Conservation (phyloP, 2,888 invertebrate genomes). For the Bhutanitis thaidina region DNA sequence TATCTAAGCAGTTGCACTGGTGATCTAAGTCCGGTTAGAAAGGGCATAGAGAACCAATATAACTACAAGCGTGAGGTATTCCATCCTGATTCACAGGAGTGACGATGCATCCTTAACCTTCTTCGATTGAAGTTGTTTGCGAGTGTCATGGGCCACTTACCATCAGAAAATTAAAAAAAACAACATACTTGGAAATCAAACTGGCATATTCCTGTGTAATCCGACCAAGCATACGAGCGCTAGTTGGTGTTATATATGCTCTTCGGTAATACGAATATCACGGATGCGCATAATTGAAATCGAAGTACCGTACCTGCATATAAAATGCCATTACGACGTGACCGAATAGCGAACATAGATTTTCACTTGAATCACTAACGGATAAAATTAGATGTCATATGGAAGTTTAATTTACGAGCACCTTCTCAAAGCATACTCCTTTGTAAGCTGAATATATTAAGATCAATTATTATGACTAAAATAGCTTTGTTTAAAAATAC, state of each 20-base stretch:
- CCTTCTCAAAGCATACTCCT: neutral
- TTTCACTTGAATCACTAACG: slow-evolving; percentile 20
- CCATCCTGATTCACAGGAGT: too few species aligned
- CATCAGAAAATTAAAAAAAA: too few species aligned
- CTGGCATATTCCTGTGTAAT: slow-evolving; percentile 13
- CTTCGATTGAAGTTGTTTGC: too few species aligned
- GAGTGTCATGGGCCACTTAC: too few species aligned
- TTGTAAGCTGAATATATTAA: slow-evolving; percentile 3
- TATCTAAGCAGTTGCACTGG: too few species aligned
- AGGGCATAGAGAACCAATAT: too few species aligned
- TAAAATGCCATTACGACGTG: slow-evolving; percentile 20
- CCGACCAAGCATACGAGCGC: slow-evolving; percentile 1
- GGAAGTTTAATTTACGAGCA: slow-evolving; percentile 14
- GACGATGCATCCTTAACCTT: too few species aligned
- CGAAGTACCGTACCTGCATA: slow-evolving; percentile 21
- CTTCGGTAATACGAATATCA: slow-evolving; percentile 20
- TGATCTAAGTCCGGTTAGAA: too few species aligned
- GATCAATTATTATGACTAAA: slow-evolving; percentile 1
- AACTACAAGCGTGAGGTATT: too few species aligned
- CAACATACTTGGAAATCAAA: slow-evolving; percentile 2
- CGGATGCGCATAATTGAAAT: slow-evolving; percentile 22
- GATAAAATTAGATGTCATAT: slow-evolving; percentile 21
- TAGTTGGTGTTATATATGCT: slow-evolving; percentile 16
- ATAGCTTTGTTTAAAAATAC: neutral
- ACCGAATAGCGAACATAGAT: slow-evolving; percentile 19